Conservation (phyloP, 2,113 vertebrate species). For the Dicentrarchus labrax region DNA sequence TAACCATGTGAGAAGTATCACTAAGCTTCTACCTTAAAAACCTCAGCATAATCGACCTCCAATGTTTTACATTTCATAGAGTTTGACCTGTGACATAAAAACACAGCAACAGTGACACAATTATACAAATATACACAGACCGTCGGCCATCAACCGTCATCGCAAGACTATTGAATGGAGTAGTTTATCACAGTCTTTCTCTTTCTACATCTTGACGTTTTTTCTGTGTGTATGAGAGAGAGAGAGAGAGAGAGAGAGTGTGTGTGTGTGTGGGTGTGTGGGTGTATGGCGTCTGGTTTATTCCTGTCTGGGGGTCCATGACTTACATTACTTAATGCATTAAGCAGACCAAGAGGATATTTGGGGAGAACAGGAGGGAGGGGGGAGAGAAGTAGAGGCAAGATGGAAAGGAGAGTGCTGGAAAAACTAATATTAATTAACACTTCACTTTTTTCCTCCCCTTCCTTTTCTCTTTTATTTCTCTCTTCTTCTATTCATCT, state of each 20-base stretch:
- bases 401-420: not conserved
- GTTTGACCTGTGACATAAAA: not conserved
- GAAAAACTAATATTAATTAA: not conserved
- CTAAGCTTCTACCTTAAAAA: not conserved
- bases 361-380: not conserved
- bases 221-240: not conserved
- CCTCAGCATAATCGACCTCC: not conserved
- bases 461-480: not conserved
- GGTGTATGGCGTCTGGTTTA: slow-evolving; percentile 19
- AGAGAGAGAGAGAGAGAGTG: not conserved
- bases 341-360: slow-evolving; percentile 29
- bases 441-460: not conserved
- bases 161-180: too few relatives aligned
- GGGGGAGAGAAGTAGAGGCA: not conserved
- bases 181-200: not conserved
- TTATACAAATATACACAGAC: not conserved
- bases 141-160: not conserved
- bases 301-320: slow-evolving; percentile 9
- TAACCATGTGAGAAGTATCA: not conserved
- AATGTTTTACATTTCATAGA: not conserved
- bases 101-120: not conserved
- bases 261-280: not conserved
- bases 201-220: not conserved
- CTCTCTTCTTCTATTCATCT: too few relatives aligned
- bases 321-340: slow-evolving; percentile 34